Conservation (phyloP, 2,113 vertebrate genomes). For the Coptodon rendalli region DNA sequence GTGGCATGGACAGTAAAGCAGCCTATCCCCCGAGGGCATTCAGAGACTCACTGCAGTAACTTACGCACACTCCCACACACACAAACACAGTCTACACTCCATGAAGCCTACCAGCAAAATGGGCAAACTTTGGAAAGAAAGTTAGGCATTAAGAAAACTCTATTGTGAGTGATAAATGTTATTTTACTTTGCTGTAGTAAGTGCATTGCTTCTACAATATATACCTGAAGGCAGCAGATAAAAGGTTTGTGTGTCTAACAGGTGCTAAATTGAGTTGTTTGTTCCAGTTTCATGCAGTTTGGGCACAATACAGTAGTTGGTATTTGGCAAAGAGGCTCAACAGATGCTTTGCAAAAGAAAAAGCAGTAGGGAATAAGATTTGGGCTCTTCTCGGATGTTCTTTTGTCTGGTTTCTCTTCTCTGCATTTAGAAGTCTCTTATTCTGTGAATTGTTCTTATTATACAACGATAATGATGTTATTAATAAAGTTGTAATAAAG, state of each 20-base stretch:
- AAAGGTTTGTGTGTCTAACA: background rate
- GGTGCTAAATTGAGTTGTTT: conserved; percentile 11
- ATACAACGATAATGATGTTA: background rate
- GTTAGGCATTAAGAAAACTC: background rate
- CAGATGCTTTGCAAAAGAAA: background rate
- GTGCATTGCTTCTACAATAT: background rate
- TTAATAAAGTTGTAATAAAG: background rate
- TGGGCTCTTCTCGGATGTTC: background rate
- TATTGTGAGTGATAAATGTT: background rate
- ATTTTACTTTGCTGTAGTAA: background rate
- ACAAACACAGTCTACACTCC: background rate
- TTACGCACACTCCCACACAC: background rate
- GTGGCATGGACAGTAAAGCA: conserved; percentile 17
- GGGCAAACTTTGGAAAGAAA: background rate
- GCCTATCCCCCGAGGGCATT: conserved; percentile 14
- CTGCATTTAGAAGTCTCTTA: background rate
- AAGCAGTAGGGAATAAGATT: background rate
- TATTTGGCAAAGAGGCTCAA: background rate
- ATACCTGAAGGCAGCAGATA: background rate
- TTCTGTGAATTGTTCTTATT: background rate
- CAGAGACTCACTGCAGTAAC: conserved; percentile 28
- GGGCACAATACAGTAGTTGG: background rate
- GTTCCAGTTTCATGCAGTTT: background rate
- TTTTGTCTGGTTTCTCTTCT: background rate
- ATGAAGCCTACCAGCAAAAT: background rate